Percentiles rank a stretch among this genome's conserved stretches.
Evolutionary conservation across 2,113 vertebrate genomes (phyloP).

Genomic region (Oenanthe oenanthe): DNA sequence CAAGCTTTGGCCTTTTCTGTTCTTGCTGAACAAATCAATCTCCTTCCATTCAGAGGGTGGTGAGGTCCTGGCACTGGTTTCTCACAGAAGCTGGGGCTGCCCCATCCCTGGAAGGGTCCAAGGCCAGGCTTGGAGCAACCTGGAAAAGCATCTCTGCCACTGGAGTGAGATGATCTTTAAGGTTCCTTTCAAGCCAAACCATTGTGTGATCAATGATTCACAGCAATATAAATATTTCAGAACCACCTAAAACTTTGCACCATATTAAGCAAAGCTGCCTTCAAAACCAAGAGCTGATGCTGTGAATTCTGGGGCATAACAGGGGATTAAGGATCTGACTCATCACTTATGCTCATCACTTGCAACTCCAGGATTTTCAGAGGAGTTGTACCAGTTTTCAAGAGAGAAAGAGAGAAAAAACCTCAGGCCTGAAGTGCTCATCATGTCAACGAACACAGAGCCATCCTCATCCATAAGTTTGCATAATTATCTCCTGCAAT

Average conservation of each 20-base stretch:
- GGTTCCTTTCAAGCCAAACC: background rate
- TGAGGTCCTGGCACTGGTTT: background rate
- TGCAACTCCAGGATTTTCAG: slow-evolving; percentile 37
- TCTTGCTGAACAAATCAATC: background rate
- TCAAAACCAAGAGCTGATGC: slow-evolving; percentile 17
- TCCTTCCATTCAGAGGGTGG: background rate
- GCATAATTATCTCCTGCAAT: slow-evolving; percentile 48
- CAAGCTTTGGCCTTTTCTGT: background rate
- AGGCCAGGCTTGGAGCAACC: background rate
- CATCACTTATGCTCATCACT: slow-evolving; percentile 42
- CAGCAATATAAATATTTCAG: background rate
- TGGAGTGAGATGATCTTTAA: background rate
- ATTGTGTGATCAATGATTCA: background rate
- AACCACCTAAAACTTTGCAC: background rate
- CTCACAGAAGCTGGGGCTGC: background rate
- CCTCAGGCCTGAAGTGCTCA: slow-evolving; percentile 46
- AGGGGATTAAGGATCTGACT: slow-evolving; percentile 47
- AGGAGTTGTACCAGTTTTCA: slow-evolving; percentile 20
- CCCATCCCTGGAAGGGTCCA: background rate
- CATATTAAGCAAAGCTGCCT: slow-evolving; percentile 12
- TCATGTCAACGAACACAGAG: slow-evolving; percentile 51
- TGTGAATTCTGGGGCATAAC: slow-evolving; percentile 27
- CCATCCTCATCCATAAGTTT: slow-evolving; percentile 1
- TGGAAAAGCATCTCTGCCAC: background rate
- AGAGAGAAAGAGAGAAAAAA: background rate